Base-by-base conservation (phyloP, 2,888 invertebrate species). In the Chalcis sispes region DNA sequence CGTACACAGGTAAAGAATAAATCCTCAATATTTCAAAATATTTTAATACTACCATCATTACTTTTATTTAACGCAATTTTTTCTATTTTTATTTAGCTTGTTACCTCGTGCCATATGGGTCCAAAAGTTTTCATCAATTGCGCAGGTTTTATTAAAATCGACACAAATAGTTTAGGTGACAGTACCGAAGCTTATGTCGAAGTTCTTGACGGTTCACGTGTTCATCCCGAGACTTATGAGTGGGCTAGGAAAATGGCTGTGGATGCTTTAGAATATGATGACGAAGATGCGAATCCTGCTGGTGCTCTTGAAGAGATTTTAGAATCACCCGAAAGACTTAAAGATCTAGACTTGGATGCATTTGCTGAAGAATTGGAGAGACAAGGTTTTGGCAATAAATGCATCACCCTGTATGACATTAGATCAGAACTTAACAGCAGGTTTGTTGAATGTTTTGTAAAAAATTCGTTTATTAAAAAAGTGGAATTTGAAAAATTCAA, bases 211-310 rank as follows among this genome's bases (percentile, higher is more conserved):
- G 98, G 98, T 0, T 98, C 99, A 0, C 92, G 99, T 82, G 98
- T 99, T 0, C 99, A 99, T 90, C 99, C 99, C 0, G 99, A 99
- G 90, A 98, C 98, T 0, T 99, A 99, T 88, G 99, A 99, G 86
- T 99, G 99, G 99, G 99, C 99, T 0, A 91, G 99, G 50, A 99
- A 99, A 90, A 99, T 99, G 99, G 99, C 99, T 0, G 98, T 99
- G 0, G 99, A 99, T 89, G 99, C 99, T 0, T 90, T 99, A 59
- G 99, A 99, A 84, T 98, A 98, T 83, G 98, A 99, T 85, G 98
- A 98, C 85, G 98, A 98, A 86, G 98, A 97, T 81, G 95, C 95
- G 0, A 98, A 98, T 89, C 98, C 98, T 0, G 98, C 98, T 0
- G 97, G 97, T 0, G 99, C 99, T 15, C 90, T 99, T 29, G 99